phyloP scores from a whole-genome alignment of 1,140 invertebrate species.

The Diachasma alloeum region DNA sequence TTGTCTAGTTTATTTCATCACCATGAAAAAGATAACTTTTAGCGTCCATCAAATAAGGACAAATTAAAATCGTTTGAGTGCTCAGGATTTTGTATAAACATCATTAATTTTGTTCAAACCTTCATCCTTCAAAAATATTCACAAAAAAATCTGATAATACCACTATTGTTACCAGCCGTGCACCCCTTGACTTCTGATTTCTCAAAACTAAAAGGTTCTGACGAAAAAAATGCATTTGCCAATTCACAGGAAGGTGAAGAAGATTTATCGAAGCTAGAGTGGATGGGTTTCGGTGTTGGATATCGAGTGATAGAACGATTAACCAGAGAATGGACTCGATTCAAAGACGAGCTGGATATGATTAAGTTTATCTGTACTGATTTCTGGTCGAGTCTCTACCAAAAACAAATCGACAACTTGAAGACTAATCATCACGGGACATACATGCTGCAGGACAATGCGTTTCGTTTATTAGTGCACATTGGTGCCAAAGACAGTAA shows the following conservation, averaged over 20 bases:
- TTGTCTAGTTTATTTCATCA: too few relatives aligned
- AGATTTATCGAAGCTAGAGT: conserved; percentile 87
- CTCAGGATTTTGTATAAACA: too few relatives aligned
- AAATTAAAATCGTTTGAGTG: too few relatives aligned
- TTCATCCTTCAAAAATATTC: too few relatives aligned
- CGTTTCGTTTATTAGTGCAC: conserved; percentile 88
- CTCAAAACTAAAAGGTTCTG: too few relatives aligned
- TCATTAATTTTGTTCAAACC: too few relatives aligned
- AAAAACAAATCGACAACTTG: conserved; percentile 99
- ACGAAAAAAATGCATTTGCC: conserved; percentile 2
- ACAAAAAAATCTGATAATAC: too few relatives aligned
- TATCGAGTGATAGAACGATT: conserved; percentile 93
- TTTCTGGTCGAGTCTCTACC: conserved; percentile 96
- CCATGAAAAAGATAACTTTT: too few relatives aligned
- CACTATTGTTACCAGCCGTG: too few relatives aligned
- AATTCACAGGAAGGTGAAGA: conserved; percentile 70
- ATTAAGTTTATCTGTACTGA: conserved; percentile 99
- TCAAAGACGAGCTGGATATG: conserved; percentile 97
- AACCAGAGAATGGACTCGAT: conserved; percentile 90
- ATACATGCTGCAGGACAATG: conserved; percentile 97
- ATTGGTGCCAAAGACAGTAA: conserved; percentile 80
- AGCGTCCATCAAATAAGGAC: too few relatives aligned
- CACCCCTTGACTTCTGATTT: too few relatives aligned
- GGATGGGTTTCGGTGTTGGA: conserved; percentile 90
- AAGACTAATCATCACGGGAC: conserved; percentile 98